Percentiles rank a stretch among this genome's conserved stretches.
Evolutionary conservation across 2,797 vertebrate genomes (phyloP).

Genomic region (Sarcoramphus papa): DNA sequence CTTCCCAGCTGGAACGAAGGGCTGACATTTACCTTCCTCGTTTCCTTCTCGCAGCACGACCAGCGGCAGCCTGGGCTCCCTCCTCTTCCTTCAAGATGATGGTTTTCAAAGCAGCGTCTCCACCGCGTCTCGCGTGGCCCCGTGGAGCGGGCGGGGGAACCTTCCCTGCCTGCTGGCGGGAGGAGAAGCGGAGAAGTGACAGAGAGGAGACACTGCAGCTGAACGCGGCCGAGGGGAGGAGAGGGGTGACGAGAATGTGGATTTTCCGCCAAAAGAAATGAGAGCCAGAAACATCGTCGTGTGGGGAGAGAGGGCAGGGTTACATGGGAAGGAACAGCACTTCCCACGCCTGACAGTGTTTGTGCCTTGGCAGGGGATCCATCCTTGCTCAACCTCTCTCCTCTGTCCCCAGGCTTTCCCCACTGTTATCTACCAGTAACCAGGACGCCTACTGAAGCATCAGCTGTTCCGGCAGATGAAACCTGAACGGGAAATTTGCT

Average conservation of each 20-base stretch:
- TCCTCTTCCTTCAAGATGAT: accelerated
- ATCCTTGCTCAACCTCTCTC: not conserved
- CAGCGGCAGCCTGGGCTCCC: not conserved
- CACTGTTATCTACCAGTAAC: accelerated
- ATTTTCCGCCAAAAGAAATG: conserved; percentile 20
- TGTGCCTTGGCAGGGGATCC: not conserved
- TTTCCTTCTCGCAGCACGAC: not conserved
- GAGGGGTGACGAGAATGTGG: not conserved
- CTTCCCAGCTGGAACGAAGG: not conserved
- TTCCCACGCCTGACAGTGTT: not conserved
- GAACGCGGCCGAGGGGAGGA: not conserved
- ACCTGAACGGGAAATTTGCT: not conserved
- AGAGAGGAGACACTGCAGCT: not conserved
- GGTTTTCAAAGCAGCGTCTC: not conserved
- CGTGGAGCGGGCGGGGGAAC: not conserved
- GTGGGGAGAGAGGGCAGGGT: not conserved
- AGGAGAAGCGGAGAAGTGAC: not conserved
- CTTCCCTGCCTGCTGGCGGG: not conserved
- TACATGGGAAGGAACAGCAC: not conserved
- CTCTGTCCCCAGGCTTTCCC: not conserved
- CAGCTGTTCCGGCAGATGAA: accelerated
- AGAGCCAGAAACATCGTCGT: not conserved
- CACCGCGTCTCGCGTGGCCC: accelerated
- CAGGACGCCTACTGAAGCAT: accelerated
- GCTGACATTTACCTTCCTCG: not conserved